Evolutionary conservation across 2,113 vertebrate species (phyloP), one percentile per base, ranked within the genome.

Genomic region (Girardinichthys multiradiatus): DNA sequence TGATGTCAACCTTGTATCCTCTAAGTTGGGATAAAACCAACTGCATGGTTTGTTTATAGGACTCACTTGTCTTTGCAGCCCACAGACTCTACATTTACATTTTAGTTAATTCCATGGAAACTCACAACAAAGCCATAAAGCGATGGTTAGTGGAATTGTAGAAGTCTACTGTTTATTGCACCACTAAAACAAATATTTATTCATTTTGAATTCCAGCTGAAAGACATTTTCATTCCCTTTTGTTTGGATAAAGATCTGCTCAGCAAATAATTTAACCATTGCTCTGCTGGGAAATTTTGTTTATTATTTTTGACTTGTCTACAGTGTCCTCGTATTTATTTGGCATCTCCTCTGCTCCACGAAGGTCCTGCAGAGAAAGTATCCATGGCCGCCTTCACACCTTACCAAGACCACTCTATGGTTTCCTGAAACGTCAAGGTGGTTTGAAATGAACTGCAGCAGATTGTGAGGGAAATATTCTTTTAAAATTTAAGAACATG

Each of bases 11-110:
- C 9, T 13, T 39, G 37, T 39, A 39, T 10, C 11, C 10, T 7
- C 35, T n/a, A n/a, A 12, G 48, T 51, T 21, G 48, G 7, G 48
- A 21, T 51, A 51, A n/a, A 48, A 42, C 63, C n/a, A 42, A 67
- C 80, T 89, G 88, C 90, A 90, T 90, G 89, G 84, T 81, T 77
- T 83, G 68, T 79, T 86, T 30, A 57, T 78, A 76, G 78, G 80
- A 75, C 74, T 83, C 77, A 64, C 75, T 72, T n/a, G 26, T 76
- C 67, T 72, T 60, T 60, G 17, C 42, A 45, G 42, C 17, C 42
- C 42, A 33, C 6, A 6, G 31, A 33, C 31, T 33, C 5, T 7
- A 59, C 51, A 82, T 80, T 67, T 35, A 39, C 29, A 14, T 31
- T 57, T 3, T 19, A 24, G 86, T 85, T 61, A 0, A 37, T 71